phyloP scores from a whole-genome alignment of 2,113 vertebrate species.

The Kobus ellipsiprymnus region DNA sequence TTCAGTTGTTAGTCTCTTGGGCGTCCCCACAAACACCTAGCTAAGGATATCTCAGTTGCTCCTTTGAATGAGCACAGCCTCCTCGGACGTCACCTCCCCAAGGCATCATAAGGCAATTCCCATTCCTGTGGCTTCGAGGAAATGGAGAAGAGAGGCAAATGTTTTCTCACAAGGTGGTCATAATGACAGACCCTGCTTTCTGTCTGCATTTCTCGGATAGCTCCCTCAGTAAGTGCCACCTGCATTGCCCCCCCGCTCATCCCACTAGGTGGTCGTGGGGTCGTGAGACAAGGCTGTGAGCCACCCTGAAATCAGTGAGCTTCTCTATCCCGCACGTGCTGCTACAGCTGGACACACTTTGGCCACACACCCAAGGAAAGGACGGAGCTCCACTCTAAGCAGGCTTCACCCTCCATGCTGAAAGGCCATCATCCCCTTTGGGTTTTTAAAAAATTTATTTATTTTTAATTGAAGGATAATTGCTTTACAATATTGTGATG shows the following conservation, averaged over 20 bases:
- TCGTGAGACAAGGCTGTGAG: fast-evolving
- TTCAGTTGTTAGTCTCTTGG: background rate
- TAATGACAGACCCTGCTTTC: background rate
- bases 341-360: background rate
- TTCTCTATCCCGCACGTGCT: fast-evolving
- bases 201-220: background rate
- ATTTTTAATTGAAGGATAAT: background rate
- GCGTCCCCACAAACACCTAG: background rate
- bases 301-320: background rate
- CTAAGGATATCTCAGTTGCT: background rate
- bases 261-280: background rate
- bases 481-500: background rate
- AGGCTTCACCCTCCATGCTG: too few relatives aligned
- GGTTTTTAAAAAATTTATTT: background rate
- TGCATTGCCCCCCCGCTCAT: background rate
- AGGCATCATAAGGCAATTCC: background rate
- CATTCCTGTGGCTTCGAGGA: background rate
- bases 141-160: background rate
- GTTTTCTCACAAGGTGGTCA: background rate
- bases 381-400: fast-evolving
- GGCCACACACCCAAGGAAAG: fast-evolving
- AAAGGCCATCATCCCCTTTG: background rate
- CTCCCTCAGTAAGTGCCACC: background rate
- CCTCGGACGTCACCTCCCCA: background rate
- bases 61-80: too few relatives aligned